phyloP scores from a whole-genome alignment of 1,140 invertebrate species.

The Ganaspis sp. region DNA sequence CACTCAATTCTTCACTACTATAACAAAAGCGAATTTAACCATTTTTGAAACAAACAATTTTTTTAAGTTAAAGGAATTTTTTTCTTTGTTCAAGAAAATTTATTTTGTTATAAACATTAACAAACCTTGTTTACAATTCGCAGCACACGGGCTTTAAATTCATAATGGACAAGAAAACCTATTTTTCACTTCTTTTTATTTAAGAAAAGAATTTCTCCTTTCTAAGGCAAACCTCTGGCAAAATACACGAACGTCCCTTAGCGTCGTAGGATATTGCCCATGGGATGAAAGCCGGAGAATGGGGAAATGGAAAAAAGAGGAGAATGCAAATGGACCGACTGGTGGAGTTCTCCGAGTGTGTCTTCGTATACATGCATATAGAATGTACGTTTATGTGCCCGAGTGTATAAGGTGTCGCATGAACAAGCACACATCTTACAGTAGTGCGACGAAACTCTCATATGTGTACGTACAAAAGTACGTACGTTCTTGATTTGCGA shows the following conservation, averaged over 20 bases:
- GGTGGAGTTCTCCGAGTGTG: slow-evolving; percentile 59
- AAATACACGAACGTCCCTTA: slow-evolving; percentile 15
- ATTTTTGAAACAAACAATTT: no score
- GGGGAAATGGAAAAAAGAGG: slow-evolving; percentile 56
- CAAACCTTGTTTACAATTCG: background rate
- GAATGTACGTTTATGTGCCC: slow-evolving; percentile 13
- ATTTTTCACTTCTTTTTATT: slow-evolving; percentile 32
- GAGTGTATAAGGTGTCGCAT: slow-evolving; percentile 33
- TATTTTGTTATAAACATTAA: no score
- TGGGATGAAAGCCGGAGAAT: slow-evolving; percentile 31
- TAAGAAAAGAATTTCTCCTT: slow-evolving; percentile 41
- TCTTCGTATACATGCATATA: slow-evolving; percentile 38
- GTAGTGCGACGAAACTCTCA: slow-evolving; percentile 5
- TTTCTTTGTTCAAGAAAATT: background rate
- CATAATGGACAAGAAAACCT: background rate
- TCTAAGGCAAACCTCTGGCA: background rate
- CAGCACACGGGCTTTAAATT: background rate
- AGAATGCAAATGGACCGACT: slow-evolving; percentile 64
- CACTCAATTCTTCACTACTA: background rate
- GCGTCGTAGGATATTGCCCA: slow-evolving; percentile 32
- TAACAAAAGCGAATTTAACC: no score
- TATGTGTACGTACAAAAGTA: background rate
- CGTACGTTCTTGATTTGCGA: slow-evolving; percentile 52
- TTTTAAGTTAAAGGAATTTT: no score
- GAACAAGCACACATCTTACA: background rate